Conservation (phyloP, 1,140 invertebrate genomes). For the Macrosteles quadrilineatus region DNA sequence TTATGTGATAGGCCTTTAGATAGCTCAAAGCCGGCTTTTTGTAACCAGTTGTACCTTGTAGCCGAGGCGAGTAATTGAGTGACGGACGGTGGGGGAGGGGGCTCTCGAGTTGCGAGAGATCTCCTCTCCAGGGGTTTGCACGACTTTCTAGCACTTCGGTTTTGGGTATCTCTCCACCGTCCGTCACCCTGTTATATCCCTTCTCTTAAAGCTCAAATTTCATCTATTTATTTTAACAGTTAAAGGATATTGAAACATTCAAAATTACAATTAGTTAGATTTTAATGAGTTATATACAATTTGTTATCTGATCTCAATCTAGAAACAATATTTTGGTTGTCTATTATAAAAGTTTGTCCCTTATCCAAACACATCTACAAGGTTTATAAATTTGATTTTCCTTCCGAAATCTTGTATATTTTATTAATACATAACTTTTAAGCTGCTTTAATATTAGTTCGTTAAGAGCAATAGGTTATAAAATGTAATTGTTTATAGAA, state of each 20-base stretch:
- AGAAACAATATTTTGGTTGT: too few relatives aligned
- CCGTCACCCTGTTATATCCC: neutral
- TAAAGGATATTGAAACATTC: neutral
- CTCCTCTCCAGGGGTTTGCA: constrained; percentile 19
- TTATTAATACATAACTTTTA: too few relatives aligned
- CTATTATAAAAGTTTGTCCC: too few relatives aligned
- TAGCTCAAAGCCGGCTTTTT: neutral
- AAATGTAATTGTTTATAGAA: too few relatives aligned
- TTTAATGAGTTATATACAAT: too few relatives aligned
- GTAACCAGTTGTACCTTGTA: neutral
- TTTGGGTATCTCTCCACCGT: constrained; percentile 12
- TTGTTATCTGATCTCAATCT: too few relatives aligned
- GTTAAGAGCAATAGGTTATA: too few relatives aligned
- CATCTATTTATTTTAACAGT: neutral
- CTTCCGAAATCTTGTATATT: too few relatives aligned
- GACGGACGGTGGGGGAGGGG: constrained; percentile 14
- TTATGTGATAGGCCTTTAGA: too few relatives aligned
- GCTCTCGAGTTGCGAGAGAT: neutral
- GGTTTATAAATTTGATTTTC: too few relatives aligned
- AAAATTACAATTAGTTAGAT: neutral
- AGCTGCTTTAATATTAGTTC: too few relatives aligned
- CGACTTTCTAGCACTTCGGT: neutral
- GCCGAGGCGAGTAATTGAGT: neutral
- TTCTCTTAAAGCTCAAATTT: neutral
- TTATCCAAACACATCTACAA: too few relatives aligned